phyloP scores from a whole-genome alignment of 2,797 vertebrate species.

The Natrix natrix region DNA sequence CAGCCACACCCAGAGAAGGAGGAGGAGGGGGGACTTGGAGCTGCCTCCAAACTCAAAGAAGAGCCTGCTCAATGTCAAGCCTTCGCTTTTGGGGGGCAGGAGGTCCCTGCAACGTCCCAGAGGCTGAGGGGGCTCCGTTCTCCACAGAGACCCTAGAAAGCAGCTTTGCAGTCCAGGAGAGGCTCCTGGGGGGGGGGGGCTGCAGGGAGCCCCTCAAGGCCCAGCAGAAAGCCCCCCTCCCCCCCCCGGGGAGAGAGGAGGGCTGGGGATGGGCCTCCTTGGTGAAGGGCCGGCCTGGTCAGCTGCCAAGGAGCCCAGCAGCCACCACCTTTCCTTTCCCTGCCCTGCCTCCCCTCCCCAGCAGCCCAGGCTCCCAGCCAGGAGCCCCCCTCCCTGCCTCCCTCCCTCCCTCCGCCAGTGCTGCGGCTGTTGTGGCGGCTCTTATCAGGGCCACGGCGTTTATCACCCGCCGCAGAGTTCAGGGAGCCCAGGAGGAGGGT shows the following conservation, averaged over 20 bases:
- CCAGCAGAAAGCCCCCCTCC: not conserved
- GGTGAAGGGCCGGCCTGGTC: slow-evolving; percentile 38
- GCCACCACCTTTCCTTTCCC: slow-evolving; percentile 14
- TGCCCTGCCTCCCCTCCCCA: slow-evolving; percentile 15
- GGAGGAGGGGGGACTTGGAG: not conserved
- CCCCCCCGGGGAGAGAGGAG: not conserved
- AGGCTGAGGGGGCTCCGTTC: not conserved
- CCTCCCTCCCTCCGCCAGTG: not conserved
- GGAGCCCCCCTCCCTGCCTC: slow-evolving; percentile 21
- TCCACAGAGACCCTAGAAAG: not conserved
- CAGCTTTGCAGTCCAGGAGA: not conserved
- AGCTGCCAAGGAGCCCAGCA: slow-evolving; percentile 64
- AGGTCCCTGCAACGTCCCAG: not conserved
- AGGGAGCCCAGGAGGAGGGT: slow-evolving; percentile 56
- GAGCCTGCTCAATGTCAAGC: not conserved
- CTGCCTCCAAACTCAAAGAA: not conserved
- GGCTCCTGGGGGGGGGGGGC: too few relatives aligned
- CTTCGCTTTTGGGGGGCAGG: too few relatives aligned
- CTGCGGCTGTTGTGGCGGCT: not conserved
- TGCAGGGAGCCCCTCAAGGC: not conserved
- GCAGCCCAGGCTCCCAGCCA: slow-evolving; percentile 37
- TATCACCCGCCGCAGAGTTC: slow-evolving; percentile 65
- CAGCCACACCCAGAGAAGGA: not conserved
- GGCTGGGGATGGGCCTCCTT: not conserved
- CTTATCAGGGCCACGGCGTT: not conserved